Evolutionary conservation across 2,797 vertebrate genomes (phyloP).

Genomic region (Arnoldichthys spilopterus): DNA sequence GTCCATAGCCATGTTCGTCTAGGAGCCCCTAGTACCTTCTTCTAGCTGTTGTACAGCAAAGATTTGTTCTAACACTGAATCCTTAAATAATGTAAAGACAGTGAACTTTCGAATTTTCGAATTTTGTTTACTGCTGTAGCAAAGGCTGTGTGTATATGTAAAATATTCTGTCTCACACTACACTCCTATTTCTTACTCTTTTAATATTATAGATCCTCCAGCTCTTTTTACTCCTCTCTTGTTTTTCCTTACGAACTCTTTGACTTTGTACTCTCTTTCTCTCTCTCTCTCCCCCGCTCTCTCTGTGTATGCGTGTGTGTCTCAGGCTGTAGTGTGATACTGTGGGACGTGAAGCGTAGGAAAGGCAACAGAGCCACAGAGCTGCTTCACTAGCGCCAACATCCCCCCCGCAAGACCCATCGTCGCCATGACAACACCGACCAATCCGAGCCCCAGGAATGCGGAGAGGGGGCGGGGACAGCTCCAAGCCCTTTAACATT

Average conservation of each 20-base stretch:
- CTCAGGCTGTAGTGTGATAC: constrained; percentile 34
- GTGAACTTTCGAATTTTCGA: too few relatives aligned
- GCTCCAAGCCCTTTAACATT: constrained; percentile 40
- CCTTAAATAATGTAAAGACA: neutral
- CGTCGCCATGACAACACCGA: constrained; percentile 85
- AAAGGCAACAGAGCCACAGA: constrained; percentile 67
- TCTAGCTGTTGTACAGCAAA: too few relatives aligned
- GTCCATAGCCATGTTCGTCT: too few relatives aligned
- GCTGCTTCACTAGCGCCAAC: constrained; percentile 67
- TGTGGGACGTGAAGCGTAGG: constrained; percentile 69
- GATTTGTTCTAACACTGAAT: neutral
- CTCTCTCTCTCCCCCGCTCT: constrained; percentile 16
- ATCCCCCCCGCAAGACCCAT: constrained; percentile 60
- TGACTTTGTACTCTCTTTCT: constrained; percentile 22
- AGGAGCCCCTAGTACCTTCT: too few relatives aligned
- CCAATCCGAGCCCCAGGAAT: constrained; percentile 74
- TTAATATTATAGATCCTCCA: too few relatives aligned
- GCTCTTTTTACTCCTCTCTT: constrained; percentile 10
- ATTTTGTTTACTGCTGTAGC: constrained; percentile 2
- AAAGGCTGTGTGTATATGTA: neutral
- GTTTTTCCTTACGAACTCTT: constrained; percentile 18
- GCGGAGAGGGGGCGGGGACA: constrained; percentile 68
- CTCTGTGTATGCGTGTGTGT: constrained; percentile 17
- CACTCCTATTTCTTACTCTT: constrained; percentile 2
- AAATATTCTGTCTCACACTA: neutral